Conservation (phyloP, 2,113 vertebrate genomes). For the Tamias sibiricus region DNA sequence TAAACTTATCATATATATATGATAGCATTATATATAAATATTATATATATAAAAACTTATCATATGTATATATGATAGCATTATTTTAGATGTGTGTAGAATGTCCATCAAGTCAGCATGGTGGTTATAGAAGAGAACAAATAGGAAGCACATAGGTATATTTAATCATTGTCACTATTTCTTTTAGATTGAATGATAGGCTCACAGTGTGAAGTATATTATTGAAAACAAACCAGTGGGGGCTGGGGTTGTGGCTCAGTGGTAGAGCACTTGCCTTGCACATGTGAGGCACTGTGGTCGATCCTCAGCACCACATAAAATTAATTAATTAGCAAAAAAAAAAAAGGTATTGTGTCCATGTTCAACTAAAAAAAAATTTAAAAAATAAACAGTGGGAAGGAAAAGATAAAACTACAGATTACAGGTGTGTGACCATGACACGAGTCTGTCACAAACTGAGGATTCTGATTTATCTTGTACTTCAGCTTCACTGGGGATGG, state of each 20-base stretch:
- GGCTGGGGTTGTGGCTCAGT: no score
- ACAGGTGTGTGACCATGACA: background rate
- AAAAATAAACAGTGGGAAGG: no score
- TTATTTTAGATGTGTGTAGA: background rate
- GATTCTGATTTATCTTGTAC: background rate
- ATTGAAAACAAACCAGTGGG: background rate
- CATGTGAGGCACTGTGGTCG: no score
- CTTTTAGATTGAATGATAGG: background rate
- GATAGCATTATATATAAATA: no score
- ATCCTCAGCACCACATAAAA: no score
- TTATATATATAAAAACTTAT: no score
- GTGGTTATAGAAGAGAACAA: background rate
- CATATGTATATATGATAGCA: background rate
- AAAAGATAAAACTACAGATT: background rate
- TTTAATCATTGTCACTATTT: background rate
- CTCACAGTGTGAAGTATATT: background rate
- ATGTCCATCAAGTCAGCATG: background rate
- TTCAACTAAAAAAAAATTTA: no score
- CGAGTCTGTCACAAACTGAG: background rate
- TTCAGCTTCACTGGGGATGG: background rate
- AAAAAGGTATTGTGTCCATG: no score
- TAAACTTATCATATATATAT: no score
- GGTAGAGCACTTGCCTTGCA: no score
- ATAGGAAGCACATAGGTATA: background rate
- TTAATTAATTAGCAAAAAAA: no score